phyloP scores from a whole-genome alignment of 2,797 vertebrate species.

The Coreius guichenoti region DNA sequence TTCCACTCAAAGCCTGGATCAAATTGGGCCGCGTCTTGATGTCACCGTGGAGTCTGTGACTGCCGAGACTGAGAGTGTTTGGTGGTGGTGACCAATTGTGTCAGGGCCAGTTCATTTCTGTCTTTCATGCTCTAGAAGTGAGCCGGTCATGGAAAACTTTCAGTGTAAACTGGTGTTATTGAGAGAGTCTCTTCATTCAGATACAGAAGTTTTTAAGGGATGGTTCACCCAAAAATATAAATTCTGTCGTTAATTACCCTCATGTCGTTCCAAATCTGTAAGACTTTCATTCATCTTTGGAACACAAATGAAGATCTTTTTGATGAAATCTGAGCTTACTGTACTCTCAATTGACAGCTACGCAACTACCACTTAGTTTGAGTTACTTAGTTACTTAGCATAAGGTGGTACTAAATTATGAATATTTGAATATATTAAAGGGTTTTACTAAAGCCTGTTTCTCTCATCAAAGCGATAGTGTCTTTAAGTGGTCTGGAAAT shows the following conservation, averaged over 20 bases:
- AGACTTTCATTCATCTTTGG: too few relatives aligned
- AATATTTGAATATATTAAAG: not conserved
- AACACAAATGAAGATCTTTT: too few relatives aligned
- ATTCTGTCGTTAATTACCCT: too few relatives aligned
- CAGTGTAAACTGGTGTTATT: not conserved
- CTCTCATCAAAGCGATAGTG: not conserved
- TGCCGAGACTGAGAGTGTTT: not conserved
- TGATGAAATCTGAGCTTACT: too few relatives aligned
- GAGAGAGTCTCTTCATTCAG: not conserved
- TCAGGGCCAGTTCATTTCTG: not conserved
- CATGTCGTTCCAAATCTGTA: too few relatives aligned
- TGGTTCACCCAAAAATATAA: too few relatives aligned
- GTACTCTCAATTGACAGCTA: too few relatives aligned
- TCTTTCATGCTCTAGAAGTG: not conserved
- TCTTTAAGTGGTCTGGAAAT: slow-evolving; percentile 21
- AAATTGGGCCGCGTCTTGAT: not conserved
- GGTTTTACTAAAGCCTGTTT: not conserved
- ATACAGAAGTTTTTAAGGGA: not conserved
- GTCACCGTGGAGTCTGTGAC: not conserved
- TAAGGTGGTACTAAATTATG: not conserved
- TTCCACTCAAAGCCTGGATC: slow-evolving; percentile 24
- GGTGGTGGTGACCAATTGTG: not conserved
- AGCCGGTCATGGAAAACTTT: not conserved
- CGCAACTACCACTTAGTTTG: too few relatives aligned
- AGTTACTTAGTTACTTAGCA: not conserved